Conservation (phyloP, 2,797 vertebrate genomes). For the Tragopan temminckii region DNA sequence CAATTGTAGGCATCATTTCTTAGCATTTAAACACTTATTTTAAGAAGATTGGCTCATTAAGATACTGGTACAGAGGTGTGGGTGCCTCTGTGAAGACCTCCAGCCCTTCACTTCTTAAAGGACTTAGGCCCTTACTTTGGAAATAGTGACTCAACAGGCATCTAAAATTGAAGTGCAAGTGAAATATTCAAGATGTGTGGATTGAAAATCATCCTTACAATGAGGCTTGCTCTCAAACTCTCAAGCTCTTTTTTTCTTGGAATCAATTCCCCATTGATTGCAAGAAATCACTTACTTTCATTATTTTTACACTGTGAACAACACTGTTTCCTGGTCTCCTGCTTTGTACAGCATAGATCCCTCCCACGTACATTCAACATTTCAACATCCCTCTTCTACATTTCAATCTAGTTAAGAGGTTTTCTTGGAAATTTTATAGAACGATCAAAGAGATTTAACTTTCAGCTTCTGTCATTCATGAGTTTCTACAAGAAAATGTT, state of each 20-base stretch:
- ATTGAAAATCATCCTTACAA: neutral
- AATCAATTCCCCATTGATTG: neutral
- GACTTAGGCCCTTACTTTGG: neutral
- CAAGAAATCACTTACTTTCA: neutral
- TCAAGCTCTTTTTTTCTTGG: neutral
- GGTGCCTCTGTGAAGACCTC: neutral
- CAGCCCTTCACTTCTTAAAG: neutral
- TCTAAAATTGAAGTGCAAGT: neutral
- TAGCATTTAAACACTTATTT: neutral
- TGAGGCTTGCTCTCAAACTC: neutral
- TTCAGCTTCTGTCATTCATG: neutral
- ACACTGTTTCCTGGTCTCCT: neutral
- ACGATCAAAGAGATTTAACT: neutral
- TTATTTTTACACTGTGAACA: neutral
- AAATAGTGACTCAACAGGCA: neutral
- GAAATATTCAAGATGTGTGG: neutral
- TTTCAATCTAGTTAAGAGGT: neutral
- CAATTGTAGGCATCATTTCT: neutral
- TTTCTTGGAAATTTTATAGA: constrained; percentile 12
- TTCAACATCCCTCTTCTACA: constrained; percentile 37
- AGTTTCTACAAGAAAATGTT: neutral
- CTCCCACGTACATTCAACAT: neutral
- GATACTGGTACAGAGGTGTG: accelerated
- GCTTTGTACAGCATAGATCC: neutral
- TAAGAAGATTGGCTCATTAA: neutral